Base-by-base conservation (phyloP, 1,140 invertebrate genomes). In the Octopus bimaculoides region DNA sequence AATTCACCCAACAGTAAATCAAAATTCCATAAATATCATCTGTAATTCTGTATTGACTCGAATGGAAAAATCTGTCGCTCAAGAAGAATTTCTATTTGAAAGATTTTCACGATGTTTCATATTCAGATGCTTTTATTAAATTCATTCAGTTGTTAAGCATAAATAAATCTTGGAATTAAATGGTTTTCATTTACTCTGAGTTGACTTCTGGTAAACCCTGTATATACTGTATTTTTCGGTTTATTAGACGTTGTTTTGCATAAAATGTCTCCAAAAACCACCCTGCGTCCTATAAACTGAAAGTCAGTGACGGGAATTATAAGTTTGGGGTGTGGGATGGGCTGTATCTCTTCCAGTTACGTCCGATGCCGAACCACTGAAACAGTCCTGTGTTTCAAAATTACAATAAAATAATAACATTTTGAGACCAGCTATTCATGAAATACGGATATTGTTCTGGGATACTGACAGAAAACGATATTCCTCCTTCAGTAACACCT, bases 251-350 rank as follows among this genome's bases (percentile, higher is more conserved):
- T 66, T 10, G 9, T 66, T 66, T 66, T n/a, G 9, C 61, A 10
- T 9, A n/a, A 66, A 66, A 9, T 66, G 61, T 9, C n/a, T n/a
- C 61, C 61, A 66, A 66, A 66, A 66, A 66, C n/a, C 61, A 66
- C 61, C 61, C 61, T 66, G 61, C 61, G 61, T n/a, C 61, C 61
- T 66, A 66, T 66, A 66, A 66, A n/a, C 61, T 66, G 61, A 66
- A 66, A n/a, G 61, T 66, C 61, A n/a, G 61, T 66, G 61, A 66
- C 61, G 61, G 61, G 9, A 9, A n/a, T 9, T 66, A n/a, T 66
- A 66, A 9, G 61, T 9, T 9, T 9, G 61, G 9, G 9, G 61
- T 9, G 61, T 66, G 61, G 61, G 61, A n/a, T 66, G 61, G n/a
- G 61, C n/a, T 9, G 61, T 66, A n/a, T 66, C 61, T 66, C 61